Evolutionary conservation across 2,113 vertebrate genomes (phyloP), one percentile per base, ranked within the genome.

Genomic region (Sander lucioperca): DNA sequence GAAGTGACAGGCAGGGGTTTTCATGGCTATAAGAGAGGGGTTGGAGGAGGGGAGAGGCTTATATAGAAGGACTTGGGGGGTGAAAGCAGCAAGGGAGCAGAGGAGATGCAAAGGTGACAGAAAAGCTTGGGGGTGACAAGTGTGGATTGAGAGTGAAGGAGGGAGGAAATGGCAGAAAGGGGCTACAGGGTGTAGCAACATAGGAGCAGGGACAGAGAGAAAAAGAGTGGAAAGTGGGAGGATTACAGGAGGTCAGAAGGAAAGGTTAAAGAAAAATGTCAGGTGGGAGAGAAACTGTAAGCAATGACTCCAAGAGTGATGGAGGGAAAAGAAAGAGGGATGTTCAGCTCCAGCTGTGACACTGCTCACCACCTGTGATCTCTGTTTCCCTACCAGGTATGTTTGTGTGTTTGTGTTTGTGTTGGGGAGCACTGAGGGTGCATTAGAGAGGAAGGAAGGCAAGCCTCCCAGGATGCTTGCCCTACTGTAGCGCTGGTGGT

Each of bases 71-170:
- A 86, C 88, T 77, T 56, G 80, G 85, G 84, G 87, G 74, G 68
- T 48, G 25, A 80, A 82, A 78, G 61, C 69, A 21, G 66, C 50
- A n/a, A 70, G 36, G 77, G 51, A 56, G 78, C 45, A 72, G 82
- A 74, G 48, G 75, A 78, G 84, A 86, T 3, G 19, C 74, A 80
- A 59, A 90, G 88, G 92, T 90, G 92, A 88, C 89, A 86, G 76
- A 21, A 71, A 83, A 76, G 84, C 86, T 88, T 67, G 70, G 57
- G 79, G 85, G 74, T 77, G 89, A 89, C 76, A 69, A 67, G 82
- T 63, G 45, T 53, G 78, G 61, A 59, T 82, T 21, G 59, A 85
- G 80, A 73, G 65, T 56, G 79, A 77, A 64, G 36, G 64, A 65
- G 59, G 48, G 59, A 59, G 74, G 9, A 75, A 73, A 83, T 87